These are phyloP conservation scores for Lucilia sericata DNA, from an alignment of 1,140 invertebrate genomes.

Conservation along the genomic window DNA sequence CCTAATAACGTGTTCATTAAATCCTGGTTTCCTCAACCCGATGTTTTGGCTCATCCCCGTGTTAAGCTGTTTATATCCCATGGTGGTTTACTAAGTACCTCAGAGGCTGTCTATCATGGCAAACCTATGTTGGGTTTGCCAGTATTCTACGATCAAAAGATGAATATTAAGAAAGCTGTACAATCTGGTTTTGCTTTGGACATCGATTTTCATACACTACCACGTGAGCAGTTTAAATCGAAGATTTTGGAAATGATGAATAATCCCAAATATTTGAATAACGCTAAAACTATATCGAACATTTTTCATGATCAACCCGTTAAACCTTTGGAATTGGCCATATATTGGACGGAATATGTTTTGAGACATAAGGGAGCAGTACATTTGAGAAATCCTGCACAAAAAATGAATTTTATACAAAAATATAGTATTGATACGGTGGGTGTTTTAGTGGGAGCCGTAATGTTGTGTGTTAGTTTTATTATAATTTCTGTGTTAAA, in stretches of 20 bases:
- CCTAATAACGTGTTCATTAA: conserved; percentile 54
- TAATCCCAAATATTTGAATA: conserved; percentile 51
- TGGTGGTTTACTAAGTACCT: conserved; percentile 79
- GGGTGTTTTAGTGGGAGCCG: conserved; percentile 46
- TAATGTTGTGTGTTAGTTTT: conserved; percentile 28
- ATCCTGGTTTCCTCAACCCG: conserved; percentile 76
- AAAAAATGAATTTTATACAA: conserved; percentile 62
- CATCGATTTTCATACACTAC: conserved; percentile 48
- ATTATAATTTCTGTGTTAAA: conserved; percentile 4
- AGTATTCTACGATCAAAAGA: conserved; percentile 75
- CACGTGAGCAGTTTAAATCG: conserved; percentile 58
- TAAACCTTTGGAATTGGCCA: conserved; percentile 74
- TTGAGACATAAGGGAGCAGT: conserved; percentile 68
- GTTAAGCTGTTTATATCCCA: conserved; percentile 79
- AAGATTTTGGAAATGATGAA: conserved; percentile 47
- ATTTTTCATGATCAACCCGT: conserved; percentile 72
- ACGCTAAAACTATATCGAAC: conserved; percentile 52
- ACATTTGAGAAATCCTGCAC: conserved; percentile 54
- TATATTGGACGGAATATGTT: conserved; percentile 80
- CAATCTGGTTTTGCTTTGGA: conserved; percentile 69
- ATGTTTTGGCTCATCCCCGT: conserved; percentile 77
- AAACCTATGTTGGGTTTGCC: conserved; percentile 80
- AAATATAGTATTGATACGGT: conserved; percentile 71
- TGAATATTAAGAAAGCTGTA: conserved; percentile 70
- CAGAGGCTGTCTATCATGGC: conserved; percentile 78